Evolutionary conservation across 53 echinoderm and acorn worm genomes (phyloP).

Genomic region (Patiria pectinifera): DNA sequence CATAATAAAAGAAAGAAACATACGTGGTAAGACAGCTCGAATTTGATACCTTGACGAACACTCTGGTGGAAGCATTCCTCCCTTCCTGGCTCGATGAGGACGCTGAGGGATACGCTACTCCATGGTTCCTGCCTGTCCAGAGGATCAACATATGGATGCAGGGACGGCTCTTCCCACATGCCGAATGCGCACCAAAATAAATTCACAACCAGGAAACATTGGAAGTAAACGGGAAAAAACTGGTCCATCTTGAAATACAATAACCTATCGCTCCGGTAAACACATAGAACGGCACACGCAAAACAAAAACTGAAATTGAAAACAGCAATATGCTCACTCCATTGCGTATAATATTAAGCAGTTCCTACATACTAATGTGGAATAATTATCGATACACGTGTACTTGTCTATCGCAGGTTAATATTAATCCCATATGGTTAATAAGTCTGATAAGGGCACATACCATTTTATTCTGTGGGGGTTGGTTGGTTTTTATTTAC

Average conservation of each 20-base stretch:
- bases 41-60: constrained; percentile 24
- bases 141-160: constrained; percentile 61
- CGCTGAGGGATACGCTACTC: constrained; percentile 32
- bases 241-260: not conserved
- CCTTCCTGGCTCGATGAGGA: constrained; percentile 16
- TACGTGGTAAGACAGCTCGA: constrained; percentile 47
- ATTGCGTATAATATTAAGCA: not conserved
- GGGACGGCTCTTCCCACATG: not conserved
- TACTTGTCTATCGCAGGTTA: not conserved
- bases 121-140: constrained; percentile 43
- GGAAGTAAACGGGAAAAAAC: not conserved
- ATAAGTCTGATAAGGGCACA: not conserved
- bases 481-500: not conserved
- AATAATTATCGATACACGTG: not conserved
- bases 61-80: constrained; percentile 60
- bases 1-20: not conserved
- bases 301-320: not conserved
- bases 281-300: not conserved
- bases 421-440: not conserved
- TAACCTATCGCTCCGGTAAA: too few species aligned
- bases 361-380: not conserved
- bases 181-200: constrained; percentile 6
- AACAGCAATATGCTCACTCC: not conserved
- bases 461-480: not conserved
- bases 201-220: not conserved